Conservation (phyloP, 2,888 invertebrate species). For the Sinelater perroti region DNA sequence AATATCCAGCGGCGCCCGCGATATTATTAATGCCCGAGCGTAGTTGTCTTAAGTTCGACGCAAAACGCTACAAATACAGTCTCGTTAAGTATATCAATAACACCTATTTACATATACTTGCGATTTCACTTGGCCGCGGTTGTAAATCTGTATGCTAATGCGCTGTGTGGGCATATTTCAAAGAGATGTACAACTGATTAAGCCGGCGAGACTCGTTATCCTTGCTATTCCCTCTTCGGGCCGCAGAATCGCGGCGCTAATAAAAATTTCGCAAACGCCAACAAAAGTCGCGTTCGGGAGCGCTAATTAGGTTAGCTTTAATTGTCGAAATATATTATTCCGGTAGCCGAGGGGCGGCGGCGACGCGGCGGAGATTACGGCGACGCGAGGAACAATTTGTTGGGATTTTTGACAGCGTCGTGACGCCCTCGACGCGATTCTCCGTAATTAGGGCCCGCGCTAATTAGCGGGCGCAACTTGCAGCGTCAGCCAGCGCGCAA, state of each 20-base stretch:
- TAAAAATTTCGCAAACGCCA: constrained; percentile 21
- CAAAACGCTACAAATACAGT: constrained; percentile 31
- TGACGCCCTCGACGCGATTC: too few species aligned
- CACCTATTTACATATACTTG: constrained; percentile 47
- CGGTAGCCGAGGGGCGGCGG: background rate
- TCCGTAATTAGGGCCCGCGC: too few species aligned
- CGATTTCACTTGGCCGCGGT: constrained; percentile 46
- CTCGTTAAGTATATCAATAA: constrained; percentile 48
- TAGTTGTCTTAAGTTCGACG: constrained; percentile 25
- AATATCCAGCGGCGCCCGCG: background rate
- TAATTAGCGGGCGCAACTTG: constrained; percentile 16
- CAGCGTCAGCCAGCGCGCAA: too few species aligned
- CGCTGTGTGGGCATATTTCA: constrained; percentile 43
- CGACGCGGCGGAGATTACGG: background rate
- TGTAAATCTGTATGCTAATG: constrained; percentile 52
- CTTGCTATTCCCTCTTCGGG: constrained; percentile 41
- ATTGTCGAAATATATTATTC: constrained; percentile 10
- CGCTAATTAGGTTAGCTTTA: constrained; percentile 12
- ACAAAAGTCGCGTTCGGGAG: background rate
- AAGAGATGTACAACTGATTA: constrained; percentile 46
- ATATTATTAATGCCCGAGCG: constrained; percentile 14
- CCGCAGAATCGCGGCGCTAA: constrained; percentile 25
- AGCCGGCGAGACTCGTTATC: constrained; percentile 43
- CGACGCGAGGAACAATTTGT: constrained; percentile 13
- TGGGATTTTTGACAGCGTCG: constrained; percentile 14